phyloP scores from a whole-genome alignment of 2,113 vertebrate genomes.

The Peromyscus maniculatus region DNA sequence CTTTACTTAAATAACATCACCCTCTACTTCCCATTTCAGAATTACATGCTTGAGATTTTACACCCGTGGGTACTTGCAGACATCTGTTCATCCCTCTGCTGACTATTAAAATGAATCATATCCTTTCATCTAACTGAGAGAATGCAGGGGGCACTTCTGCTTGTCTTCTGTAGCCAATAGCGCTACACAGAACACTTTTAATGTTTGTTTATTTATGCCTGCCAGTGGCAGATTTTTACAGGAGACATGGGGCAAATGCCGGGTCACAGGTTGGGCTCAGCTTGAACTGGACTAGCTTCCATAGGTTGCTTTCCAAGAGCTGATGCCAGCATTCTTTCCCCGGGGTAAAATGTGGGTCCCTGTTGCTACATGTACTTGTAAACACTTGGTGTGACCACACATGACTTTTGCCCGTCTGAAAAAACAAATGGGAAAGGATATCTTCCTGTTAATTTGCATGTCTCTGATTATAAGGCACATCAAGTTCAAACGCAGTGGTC shows the following conservation, averaged over 20 bases:
- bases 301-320: background rate
- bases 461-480: background rate
- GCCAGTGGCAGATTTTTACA: background rate
- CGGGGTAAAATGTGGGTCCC: background rate
- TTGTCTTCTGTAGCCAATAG: background rate
- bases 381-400: background rate
- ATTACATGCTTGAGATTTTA: background rate
- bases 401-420: background rate
- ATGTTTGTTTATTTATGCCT: background rate
- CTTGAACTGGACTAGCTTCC: background rate
- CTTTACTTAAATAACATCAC: background rate
- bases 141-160: background rate
- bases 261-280: background rate
- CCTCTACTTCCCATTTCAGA: background rate
- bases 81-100: background rate
- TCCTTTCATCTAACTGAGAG: background rate
- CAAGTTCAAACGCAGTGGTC: background rate
- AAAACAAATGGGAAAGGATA: background rate
- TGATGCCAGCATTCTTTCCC: background rate
- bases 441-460: background rate
- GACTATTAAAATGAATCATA: background rate
- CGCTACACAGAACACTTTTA: background rate
- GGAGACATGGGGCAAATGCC: background rate
- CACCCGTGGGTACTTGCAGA: background rate
- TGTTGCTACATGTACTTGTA: background rate